Evolutionary conservation across 1,140 invertebrate species (phyloP).

Genomic region (Campoletis sonorensis): DNA sequence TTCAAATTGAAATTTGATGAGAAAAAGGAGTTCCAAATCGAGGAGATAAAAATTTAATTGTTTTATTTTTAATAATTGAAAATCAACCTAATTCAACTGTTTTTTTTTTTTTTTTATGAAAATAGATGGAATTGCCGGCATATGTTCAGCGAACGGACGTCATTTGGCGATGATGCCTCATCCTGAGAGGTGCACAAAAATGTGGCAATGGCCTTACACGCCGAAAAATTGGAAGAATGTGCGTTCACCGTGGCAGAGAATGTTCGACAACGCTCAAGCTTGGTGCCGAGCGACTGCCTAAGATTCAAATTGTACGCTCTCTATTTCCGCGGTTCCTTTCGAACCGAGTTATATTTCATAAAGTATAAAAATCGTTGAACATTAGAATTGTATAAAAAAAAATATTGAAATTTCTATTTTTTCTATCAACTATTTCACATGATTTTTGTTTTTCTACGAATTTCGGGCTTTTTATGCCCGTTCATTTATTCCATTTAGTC

Average conservation of each 20-base stretch:
- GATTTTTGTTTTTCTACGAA: too few species aligned
- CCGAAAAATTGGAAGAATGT: slow-evolving; percentile 77
- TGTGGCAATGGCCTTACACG: slow-evolving; percentile 91
- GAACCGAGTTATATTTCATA: too few species aligned
- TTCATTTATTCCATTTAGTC: too few species aligned
- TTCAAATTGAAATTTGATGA: too few species aligned
- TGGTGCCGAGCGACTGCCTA: slow-evolving; percentile 80
- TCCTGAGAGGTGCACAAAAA: slow-evolving; percentile 91
- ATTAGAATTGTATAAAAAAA: too few species aligned
- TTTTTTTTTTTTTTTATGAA: background rate
- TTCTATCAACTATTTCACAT: too few species aligned
- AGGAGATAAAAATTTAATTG: background rate
- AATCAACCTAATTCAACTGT: too few species aligned
- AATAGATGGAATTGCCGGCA: slow-evolving; percentile 88
- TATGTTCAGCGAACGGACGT: slow-evolving; percentile 92
- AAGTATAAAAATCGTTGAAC: too few species aligned
- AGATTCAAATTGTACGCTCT: background rate
- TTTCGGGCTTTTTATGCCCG: too few species aligned
- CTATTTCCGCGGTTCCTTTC: too few species aligned
- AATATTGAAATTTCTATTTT: too few species aligned
- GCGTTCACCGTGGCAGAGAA: slow-evolving; percentile 91
- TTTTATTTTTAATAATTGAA: background rate
- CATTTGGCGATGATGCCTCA: slow-evolving; percentile 99
- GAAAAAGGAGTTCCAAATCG: too few species aligned
- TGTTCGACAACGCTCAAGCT: slow-evolving; percentile 93